Conservation (phyloP, 2,797 vertebrate species). For the Falco novaeseelandiae region DNA sequence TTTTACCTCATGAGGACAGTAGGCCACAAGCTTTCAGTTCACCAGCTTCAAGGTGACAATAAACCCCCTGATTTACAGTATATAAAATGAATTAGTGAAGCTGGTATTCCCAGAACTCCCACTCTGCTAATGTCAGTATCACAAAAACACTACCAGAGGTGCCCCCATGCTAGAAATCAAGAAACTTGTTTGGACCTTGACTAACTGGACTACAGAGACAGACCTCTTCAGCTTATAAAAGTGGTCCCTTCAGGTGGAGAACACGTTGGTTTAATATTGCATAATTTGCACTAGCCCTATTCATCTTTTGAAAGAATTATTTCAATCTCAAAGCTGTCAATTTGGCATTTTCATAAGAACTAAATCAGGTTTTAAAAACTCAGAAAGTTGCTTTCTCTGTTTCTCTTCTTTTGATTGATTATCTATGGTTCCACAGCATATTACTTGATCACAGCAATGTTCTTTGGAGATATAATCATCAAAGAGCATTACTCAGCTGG, state of each 20-base stretch:
- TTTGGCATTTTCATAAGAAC: conserved; percentile 50
- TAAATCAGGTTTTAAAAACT: conserved; percentile 72
- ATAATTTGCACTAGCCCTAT: not conserved
- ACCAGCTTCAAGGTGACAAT: not conserved
- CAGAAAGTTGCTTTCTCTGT: conserved; percentile 71
- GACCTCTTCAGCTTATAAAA: not conserved
- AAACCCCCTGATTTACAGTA: not conserved
- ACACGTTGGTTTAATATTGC: not conserved
- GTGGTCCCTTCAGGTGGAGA: not conserved
- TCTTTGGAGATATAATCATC: conserved; percentile 81
- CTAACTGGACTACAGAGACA: not conserved
- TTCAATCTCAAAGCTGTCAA: not conserved
- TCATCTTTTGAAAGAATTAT: conserved; percentile 9
- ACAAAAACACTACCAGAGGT: not conserved
- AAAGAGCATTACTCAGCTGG: conserved; percentile 77
- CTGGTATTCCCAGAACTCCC: not conserved
- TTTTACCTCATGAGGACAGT: not conserved
- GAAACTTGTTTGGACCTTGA: not conserved
- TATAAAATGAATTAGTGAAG: not conserved
- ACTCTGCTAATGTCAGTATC: not conserved
- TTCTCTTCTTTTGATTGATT: conserved; percentile 80
- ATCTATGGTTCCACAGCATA: conserved; percentile 75
- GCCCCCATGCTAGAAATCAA: not conserved
- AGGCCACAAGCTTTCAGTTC: not conserved
- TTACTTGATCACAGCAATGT: conserved; percentile 75